Evolutionary conservation across 2,797 vertebrate genomes (phyloP).

Genomic region (Gorsachius magnificus): DNA sequence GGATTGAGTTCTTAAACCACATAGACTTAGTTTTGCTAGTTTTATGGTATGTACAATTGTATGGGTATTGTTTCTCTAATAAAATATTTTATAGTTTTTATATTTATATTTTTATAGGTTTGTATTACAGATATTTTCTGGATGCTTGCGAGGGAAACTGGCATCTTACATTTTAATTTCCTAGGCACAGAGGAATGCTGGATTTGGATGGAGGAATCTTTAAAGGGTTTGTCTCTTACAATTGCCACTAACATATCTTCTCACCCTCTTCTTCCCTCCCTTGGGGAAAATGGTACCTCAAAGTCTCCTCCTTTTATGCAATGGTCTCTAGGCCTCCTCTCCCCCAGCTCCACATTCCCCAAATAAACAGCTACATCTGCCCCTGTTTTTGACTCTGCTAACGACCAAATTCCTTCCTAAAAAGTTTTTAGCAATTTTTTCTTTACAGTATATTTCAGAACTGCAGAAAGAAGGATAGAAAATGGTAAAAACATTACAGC

Average conservation of each 20-base stretch:
- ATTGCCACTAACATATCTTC: neutral
- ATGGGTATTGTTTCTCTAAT: neutral
- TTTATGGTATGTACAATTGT: neutral
- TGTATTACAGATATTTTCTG: neutral
- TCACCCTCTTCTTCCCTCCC: neutral
- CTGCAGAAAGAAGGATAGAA: neutral
- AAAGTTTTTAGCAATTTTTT: neutral
- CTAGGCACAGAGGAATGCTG: neutral
- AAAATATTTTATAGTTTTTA: neutral
- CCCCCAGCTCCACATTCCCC: neutral
- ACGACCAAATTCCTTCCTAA: neutral
- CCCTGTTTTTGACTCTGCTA: neutral
- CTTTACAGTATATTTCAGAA: constrained; percentile 11
- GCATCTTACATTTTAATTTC: neutral
- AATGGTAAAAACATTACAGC: neutral
- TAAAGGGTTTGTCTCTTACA: neutral
- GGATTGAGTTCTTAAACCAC: neutral
- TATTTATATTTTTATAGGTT: neutral
- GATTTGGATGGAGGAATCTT: neutral
- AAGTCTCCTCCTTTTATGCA: neutral
- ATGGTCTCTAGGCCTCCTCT: neutral
- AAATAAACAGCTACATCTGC: neutral
- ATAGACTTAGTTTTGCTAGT: neutral
- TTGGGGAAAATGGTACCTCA: neutral
- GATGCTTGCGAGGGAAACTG: neutral